Base-by-base conservation (phyloP, 2,888 invertebrate species). In the Nebria brevicollis region DNA sequence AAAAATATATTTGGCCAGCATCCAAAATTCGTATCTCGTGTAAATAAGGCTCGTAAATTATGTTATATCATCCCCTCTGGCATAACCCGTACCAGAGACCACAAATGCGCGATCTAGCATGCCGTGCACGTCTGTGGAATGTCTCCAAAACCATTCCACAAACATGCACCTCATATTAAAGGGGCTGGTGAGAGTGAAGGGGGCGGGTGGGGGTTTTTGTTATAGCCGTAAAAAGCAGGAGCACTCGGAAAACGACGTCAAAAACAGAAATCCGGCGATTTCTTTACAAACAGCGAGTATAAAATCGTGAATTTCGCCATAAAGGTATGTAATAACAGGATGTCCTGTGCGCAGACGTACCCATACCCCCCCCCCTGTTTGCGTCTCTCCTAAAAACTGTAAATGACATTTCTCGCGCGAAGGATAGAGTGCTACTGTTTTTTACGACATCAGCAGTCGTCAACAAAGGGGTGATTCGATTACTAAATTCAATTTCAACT, bases 261-360 rank as follows among this genome's bases (percentile, higher is more conserved):
- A 54, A 54, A 54, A 54, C 54, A 54, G 54, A 54, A 54, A 54
- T 54, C 54, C 54, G 54, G 54, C 54, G 54, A 54, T 54, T 54
- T 54, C 54, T 54, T 54, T 54, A 54, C 13, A 54, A 54, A 54
- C 54, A 34, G 34, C 34, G 34, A 34, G 54, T 54, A 54, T 54
- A 54, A 13, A 54, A 54, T 54, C 54, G 54, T 8, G 54, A 54
- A 54, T 54, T 54, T 54, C 13, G 13, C 13, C 54, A 54, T 54
- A 54, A 54, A 54, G 54, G 54, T 54, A 13, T 54, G 13, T 54
- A 54, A 54, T 54, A 54, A 54, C 54, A 54, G 54, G 54, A 54
- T 54, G 54, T 54, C 54, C 54, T 54, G 13, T 54, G 54, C 54
- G 54, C 54, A 54, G 8, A 13, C 54, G 54, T 13, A 8, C 8